Conservation (phyloP, 2,888 invertebrate species). For the Acanthosepion lycidas region DNA sequence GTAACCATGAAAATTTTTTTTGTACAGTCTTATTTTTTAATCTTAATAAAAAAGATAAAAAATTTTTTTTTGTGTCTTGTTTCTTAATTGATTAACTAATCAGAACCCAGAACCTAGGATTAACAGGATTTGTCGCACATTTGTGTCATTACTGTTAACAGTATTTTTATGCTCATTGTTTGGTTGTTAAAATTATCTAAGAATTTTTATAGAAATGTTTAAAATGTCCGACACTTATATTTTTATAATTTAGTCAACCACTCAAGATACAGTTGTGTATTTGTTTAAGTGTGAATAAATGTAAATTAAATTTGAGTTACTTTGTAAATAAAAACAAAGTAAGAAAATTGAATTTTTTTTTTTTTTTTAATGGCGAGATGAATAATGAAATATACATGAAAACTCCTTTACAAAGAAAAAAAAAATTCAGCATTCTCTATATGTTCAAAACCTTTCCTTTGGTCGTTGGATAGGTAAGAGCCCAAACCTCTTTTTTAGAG, state of each 20-base stretch:
- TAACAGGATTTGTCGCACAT: too few species aligned
- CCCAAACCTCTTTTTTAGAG: constrained; percentile 90
- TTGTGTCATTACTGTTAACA: not conserved
- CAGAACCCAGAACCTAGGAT: not conserved
- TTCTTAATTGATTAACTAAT: not conserved
- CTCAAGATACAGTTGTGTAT: too few species aligned
- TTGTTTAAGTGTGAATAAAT: too few species aligned
- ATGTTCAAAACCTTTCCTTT: constrained; percentile 57
- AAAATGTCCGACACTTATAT: too few species aligned
- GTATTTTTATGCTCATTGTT: not conserved
- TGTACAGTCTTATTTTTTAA: not conserved
- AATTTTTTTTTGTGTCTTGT: not conserved
- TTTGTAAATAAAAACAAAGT: not conserved
- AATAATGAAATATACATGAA: not conserved
- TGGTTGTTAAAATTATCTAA: too few species aligned
- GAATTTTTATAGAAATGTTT: too few species aligned
- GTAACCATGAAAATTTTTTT: not conserved
- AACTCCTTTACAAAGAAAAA: not conserved
- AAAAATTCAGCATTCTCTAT: not conserved
- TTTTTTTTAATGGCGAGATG: not conserved
- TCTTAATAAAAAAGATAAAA: not conserved
- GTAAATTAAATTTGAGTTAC: too few species aligned
- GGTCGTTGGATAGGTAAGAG: constrained; percentile 89
- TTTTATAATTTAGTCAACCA: too few species aligned
- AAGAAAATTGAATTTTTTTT: not conserved